A percentile compares a stretch with the other conserved stretches of the same genome.
Evolutionary conservation across 1,140 invertebrate species (phyloP).

Genomic region (Pogonognathellus flavescens): DNA sequence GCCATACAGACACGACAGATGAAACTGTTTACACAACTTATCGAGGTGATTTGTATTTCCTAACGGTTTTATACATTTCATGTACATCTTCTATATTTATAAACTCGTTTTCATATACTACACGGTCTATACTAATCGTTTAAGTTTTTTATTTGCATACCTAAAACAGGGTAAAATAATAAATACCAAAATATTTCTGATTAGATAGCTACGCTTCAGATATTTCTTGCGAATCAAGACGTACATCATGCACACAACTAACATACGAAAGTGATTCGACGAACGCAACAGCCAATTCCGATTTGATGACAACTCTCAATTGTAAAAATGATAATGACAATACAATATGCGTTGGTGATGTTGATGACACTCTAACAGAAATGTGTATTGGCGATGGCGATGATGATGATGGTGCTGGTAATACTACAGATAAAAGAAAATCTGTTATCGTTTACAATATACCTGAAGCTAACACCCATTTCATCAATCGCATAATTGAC

Average conservation of each 20-base stretch:
- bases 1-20: no score
- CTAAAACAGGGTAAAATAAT: no score
- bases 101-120: neutral
- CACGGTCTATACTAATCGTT: no score
- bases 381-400: neutral
- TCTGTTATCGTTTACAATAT: slow-evolving; percentile 15
- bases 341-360: neutral
- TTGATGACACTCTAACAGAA: slow-evolving; percentile 3
- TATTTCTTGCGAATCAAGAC: neutral
- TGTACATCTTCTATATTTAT: neutral
- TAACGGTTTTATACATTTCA: neutral
- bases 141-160: no score
- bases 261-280: neutral
- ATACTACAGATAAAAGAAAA: slow-evolving; percentile 9
- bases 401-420: no score
- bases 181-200: no score
- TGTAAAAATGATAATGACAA: no score
- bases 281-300: neutral
- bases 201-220: slow-evolving; percentile 29
- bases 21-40: slow-evolving; percentile 29
- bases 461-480: neutral
- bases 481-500: slow-evolving; percentile 13
- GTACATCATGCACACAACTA: neutral
- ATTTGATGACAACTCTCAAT: no score
- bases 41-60: neutral